Conservation (phyloP, 2,888 invertebrate species). For the Lapara coniferarum region DNA sequence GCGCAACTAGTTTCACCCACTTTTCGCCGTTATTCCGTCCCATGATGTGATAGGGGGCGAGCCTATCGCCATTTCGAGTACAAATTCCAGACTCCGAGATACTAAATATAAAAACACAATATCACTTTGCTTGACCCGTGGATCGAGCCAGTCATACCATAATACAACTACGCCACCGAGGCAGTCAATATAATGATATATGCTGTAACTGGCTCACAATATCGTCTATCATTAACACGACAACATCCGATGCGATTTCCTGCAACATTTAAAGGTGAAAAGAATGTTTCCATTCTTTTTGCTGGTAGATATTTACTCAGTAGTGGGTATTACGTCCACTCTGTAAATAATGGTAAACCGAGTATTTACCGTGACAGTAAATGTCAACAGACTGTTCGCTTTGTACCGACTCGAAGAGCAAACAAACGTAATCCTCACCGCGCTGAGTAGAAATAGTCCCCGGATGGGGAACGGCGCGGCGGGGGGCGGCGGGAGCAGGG, state of each 20-base stretch:
- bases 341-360: slow-evolving; percentile 76
- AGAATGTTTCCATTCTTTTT: slow-evolving; percentile 44
- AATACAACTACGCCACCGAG: too few species aligned
- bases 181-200: too few species aligned
- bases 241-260: too few species aligned
- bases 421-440: slow-evolving; percentile 69
- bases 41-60: too few species aligned
- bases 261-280: slow-evolving; percentile 5
- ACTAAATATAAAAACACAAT: too few species aligned
- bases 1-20: too few species aligned
- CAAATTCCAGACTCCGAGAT: too few species aligned
- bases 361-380: slow-evolving; percentile 75
- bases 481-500: neutral
- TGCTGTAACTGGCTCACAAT: too few species aligned
- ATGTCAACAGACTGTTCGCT: slow-evolving; percentile 78
- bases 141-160: too few species aligned
- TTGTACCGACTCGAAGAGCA: slow-evolving; percentile 70
- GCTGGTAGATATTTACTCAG: slow-evolving; percentile 49
- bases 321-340: slow-evolving; percentile 66
- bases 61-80: too few species aligned
- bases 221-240: neutral
- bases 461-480: slow-evolving; percentile 32
- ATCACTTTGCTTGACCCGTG: too few species aligned
- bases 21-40: too few species aligned
- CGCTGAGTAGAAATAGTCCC: slow-evolving; percentile 47